Percentiles rank a stretch among this genome's conserved stretches.
Evolutionary conservation across 1,140 invertebrate species (phyloP).

Genomic region (Oedothorax gibbosus): DNA sequence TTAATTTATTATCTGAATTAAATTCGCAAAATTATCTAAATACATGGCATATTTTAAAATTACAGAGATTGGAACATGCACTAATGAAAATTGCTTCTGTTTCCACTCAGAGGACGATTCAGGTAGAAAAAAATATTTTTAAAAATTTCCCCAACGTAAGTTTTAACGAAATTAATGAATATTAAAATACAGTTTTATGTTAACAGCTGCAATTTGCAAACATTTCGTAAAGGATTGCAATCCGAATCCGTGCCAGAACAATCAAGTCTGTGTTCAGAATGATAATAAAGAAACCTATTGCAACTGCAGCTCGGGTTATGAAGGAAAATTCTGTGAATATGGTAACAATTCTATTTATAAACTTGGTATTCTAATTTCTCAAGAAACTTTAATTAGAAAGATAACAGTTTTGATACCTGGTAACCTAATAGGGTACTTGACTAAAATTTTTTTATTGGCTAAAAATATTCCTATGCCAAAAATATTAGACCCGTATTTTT

Average conservation of each 20-base stretch:
- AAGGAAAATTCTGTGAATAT: slow-evolving; percentile 40
- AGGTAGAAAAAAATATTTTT: slow-evolving; percentile 3
- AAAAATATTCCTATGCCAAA: too few relatives aligned
- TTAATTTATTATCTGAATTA: neutral
- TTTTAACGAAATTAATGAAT: too few relatives aligned
- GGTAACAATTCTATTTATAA: neutral
- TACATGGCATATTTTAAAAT: neutral
- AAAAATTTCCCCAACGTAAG: too few relatives aligned
- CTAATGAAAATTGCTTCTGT: neutral
- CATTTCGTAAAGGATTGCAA: slow-evolving; percentile 7
- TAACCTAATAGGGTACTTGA: neutral
- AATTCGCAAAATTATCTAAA: neutral
- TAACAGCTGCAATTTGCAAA: slow-evolving; percentile 5
- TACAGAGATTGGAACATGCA: neutral
- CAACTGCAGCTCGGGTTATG: slow-evolving; percentile 2
- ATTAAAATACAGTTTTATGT: neutral
- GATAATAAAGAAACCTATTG: neutral
- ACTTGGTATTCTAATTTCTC: neutral
- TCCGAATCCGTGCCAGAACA: slow-evolving; percentile 18
- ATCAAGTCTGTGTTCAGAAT: neutral
- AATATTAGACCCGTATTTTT: too few relatives aligned
- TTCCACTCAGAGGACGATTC: neutral
- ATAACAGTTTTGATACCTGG: neutral
- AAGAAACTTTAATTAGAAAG: neutral
- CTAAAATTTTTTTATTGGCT: neutral